phyloP scores from a whole-genome alignment of 2,888 invertebrate genomes.

The Agriopis marginaria region DNA sequence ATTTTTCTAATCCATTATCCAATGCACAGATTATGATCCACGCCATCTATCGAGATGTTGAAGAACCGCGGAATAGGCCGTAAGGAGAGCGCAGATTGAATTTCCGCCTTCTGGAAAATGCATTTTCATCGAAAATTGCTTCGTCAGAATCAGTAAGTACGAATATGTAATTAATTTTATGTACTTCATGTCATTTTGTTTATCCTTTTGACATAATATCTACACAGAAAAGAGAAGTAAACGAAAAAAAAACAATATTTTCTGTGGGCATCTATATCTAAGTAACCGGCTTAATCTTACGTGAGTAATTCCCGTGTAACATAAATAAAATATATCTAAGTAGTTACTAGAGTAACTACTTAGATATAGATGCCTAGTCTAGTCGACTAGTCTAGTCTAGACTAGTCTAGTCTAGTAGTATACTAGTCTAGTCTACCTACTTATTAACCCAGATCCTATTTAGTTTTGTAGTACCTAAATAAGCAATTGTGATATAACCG shows the following conservation, averaged over 20 bases:
- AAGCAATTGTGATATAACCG: not conserved
- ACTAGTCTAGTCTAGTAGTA: no score
- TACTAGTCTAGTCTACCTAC: no score
- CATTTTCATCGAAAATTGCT: not conserved
- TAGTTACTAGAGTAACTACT: no score
- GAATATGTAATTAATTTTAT: not conserved
- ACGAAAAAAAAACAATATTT: no score
- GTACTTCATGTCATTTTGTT: not conserved
- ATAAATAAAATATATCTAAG: no score
- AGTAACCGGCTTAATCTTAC: no score
- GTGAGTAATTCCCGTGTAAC: no score
- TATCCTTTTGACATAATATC: not conserved
- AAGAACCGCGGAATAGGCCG: conserved; percentile 31
- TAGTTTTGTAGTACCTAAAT: not conserved
- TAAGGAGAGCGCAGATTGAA: not conserved
- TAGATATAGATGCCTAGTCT: no score
- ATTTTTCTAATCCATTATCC: not conserved
- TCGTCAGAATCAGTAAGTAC: not conserved
- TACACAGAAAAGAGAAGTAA: no score
- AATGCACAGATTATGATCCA: conserved; percentile 21
- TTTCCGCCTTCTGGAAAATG: not conserved
- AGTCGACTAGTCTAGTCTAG: no score
- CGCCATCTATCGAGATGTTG: conserved; percentile 42
- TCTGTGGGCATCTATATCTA: no score
- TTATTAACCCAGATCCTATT: no score